These are phyloP conservation scores for Lycodopsis pacificus DNA, from an alignment of 2,797 vertebrate genomes.

Conservation along the genomic window DNA sequence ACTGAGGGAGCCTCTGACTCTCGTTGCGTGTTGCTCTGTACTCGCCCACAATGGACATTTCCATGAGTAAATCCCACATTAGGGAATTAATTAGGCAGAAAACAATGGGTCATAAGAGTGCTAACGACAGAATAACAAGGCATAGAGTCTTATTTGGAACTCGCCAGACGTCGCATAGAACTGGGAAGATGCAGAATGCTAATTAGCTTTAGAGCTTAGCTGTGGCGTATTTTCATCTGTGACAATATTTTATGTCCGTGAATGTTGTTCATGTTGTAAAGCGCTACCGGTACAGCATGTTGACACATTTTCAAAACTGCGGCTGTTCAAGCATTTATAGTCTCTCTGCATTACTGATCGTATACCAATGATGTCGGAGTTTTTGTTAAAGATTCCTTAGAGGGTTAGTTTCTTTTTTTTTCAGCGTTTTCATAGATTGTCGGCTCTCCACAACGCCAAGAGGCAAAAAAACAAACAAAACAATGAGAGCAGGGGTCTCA, in stretches of 20 bases:
- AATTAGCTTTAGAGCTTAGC: conserved; percentile 71
- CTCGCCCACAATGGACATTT: conserved; percentile 73
- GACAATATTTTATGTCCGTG: conserved; percentile 30
- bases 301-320: conserved; percentile 11
- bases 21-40: conserved; percentile 61
- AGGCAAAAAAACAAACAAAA: not conserved
- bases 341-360: not conserved
- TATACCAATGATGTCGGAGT: not conserved
- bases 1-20: conserved; percentile 71
- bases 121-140: conserved; percentile 85
- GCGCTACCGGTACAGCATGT: conserved; percentile 3
- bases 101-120: conserved; percentile 83
- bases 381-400: not conserved
- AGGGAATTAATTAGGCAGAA: conserved; percentile 86
- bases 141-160: conserved; percentile 71
- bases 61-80: conserved; percentile 83
- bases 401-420: not conserved
- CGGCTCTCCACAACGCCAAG: too few relatives aligned
- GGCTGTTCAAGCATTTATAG: conserved; percentile 1
- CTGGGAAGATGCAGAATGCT: conserved; percentile 61
- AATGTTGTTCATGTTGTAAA: conserved; percentile 35
- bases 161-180: conserved; percentile 63
- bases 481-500: too few relatives aligned
- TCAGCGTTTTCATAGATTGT: not conserved
- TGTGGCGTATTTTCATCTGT: conserved; percentile 46